Evolutionary conservation across 2,797 vertebrate species (phyloP).

Genomic region (Coluber constrictor): DNA sequence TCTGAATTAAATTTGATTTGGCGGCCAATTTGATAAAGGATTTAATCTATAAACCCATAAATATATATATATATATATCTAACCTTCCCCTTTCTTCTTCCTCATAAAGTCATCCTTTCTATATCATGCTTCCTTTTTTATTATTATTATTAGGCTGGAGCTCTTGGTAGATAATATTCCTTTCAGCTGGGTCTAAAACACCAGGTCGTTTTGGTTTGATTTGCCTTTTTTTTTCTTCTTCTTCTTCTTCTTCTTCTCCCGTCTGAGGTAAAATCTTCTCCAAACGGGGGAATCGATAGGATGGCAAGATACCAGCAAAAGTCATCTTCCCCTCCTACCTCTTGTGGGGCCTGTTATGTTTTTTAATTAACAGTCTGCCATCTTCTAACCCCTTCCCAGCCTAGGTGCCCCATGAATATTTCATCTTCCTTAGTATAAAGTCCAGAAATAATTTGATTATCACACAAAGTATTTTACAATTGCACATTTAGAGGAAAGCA

Average conservation of each 20-base stretch:
- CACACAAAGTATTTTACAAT: conserved; percentile 45
- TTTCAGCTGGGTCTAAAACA: conserved; percentile 20
- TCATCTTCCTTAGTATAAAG: conserved; percentile 59
- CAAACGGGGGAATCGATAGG: conserved; percentile 18
- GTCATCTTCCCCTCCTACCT: conserved; percentile 38
- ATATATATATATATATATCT: conserved; percentile 7
- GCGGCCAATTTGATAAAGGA: not conserved
- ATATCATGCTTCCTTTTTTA: not conserved
- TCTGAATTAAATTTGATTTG: not conserved
- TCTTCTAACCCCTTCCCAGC: conserved; percentile 58
- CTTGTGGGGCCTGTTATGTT: conserved; percentile 44
- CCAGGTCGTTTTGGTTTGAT: not conserved
- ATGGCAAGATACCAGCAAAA: conserved; percentile 34
- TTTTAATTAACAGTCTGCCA: conserved; percentile 52
- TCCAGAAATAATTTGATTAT: conserved; percentile 60
- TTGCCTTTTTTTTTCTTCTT: no score
- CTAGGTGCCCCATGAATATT: conserved; percentile 54
- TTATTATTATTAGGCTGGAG: not conserved
- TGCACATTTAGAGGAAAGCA: conserved; percentile 34
- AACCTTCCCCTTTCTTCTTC: not conserved
- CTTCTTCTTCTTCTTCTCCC: not conserved
- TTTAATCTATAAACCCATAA: not conserved
- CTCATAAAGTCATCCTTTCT: not conserved
- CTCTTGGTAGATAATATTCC: not conserved
- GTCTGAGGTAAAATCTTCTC: conserved; percentile 57